Base-by-base conservation (phyloP, 92 coral and sea anemone genomes). In the Epizoanthus rinbou region DNA sequence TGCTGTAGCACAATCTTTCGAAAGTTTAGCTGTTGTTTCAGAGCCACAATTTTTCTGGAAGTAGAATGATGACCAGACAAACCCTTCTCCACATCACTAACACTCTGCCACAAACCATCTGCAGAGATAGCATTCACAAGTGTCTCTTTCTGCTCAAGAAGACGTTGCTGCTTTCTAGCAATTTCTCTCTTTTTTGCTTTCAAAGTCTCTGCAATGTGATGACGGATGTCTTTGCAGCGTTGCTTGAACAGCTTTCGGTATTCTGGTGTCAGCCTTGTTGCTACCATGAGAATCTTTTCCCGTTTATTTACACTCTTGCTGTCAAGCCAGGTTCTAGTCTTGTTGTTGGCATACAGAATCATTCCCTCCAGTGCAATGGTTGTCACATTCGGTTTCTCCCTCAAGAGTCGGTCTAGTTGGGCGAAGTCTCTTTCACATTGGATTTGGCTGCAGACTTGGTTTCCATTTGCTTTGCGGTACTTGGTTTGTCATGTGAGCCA, bases 61-160 rank as follows among this genome's bases (percentile, higher is more conserved):
- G 50, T 59, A 17, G 85, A 81, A 23, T 60, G 85, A 81, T 81
- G 64, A 68, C n/a, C n/a, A n/a, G n/a, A n/a, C 78, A 81, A 67
- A 47, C 85, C 76, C 11, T 47, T 35, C 18, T 79, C 83, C 11
- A 79, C 73, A 33, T 47, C 83, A 62, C 69, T 39, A 18, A 17
- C 73, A 79, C 65, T 35, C 76, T 52, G 85, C 85, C 85, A 82
- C 79, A 82, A 35, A 16, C 70, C 85, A 82, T 69, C 85, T 33
- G 37, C 69, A 69, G 79, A 69, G n/a, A 53, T 82, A 54, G 78
- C 85, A 69, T 69, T 69, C 79, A 84, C 73, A 73, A 84, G 87
- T 60, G 35, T 62, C 53, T 73, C 81, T 70, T 73, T 73, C 81
- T 72, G 73, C 31, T 58, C 41, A 24, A 23, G 59, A 58, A 59